Base-by-base conservation (phyloP, 2,888 invertebrate species). In the Hyles lineata region DNA sequence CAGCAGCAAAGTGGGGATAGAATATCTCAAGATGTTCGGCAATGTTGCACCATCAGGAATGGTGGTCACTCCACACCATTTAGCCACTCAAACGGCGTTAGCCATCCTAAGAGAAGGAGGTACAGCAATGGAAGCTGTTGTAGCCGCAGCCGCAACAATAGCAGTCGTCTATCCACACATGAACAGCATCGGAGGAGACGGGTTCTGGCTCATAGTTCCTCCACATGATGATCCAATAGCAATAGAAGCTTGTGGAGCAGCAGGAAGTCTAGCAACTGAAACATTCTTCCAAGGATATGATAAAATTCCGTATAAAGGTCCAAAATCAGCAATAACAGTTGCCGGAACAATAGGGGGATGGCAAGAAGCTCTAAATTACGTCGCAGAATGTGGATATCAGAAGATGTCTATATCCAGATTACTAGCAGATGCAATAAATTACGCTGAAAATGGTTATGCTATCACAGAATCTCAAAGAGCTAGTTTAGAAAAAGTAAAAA, bases 41-140 rank as follows among this genome's bases (percentile, higher is more conserved):
- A 87, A 87, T 21, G 78, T 85, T 74, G 90, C 92, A 0, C 84
- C 90, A 0, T 76, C 82, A 19, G 90, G 88, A 1, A 93, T 94
- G 92, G 94, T 91, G 80, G 93, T 93, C 11, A 92, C 93, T 17
- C 94, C 94, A 0, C 92, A 93, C 73, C 91, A 94, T 73, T 83
- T 94, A 19, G 94, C 94, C 3, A 90, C 92, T 8, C 92, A 93
- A 74, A 92, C 88, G 71, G 94, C 94, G 8, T 15, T 93, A 29
- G 80, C 86, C 7, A 88, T 94, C 4, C 85, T 94, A 0, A 85
- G 85, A 79, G 87, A 89, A 78, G 94, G 93, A 25, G 94, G 94
- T 29, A 93, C 93, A 8, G 94, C 93, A 1, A 91, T 94, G 72
- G 93, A 93, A 80, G 94, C 94, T 1, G 89, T 87, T 76, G 89